Evolutionary conservation across 2,113 vertebrate species (phyloP), one percentile per base, ranked within the genome.

Genomic region (Lethenteron reissneri): DNA sequence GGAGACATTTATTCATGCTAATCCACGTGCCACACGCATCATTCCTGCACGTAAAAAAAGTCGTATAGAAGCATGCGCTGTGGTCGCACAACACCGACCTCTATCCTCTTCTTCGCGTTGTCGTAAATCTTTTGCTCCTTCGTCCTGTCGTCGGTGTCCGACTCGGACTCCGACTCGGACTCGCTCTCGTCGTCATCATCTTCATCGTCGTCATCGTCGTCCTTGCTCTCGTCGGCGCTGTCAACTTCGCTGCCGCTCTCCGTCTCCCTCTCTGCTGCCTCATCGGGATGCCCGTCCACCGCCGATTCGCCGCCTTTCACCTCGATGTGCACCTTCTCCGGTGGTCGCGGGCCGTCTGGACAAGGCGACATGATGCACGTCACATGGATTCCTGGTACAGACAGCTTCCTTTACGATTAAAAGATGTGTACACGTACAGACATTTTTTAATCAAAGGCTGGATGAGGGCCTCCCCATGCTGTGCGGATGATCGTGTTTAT

Each of bases 71-170:
- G 17, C 17, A 64, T 7, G 14, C 60, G 60, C 14, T 68, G n/a
- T 7, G 41, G 41, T 41, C 41, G 41, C 41, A 41, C 41, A 41
- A 5, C 41, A 41, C n/a, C 25, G 83, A 95, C 94, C 90, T 95
- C 91, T 21, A 99, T 94, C 74, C 91, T 87, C 76, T 83, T 83
- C 76, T 92, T 97, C 21, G 94, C 94, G 75, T 85, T 85, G 78
- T 99, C 89, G 10, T 99, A 99, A 19, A 85, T 82, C 2, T 78
- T 79, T 77, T 97, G 88, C 75, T 99, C 92, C 80, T 96, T 99
- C 58, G 83, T 88, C 72, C 85, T 82, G 5, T 88, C 88, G 2
- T 97, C 92, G 1, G 88, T 91, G 13, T 92, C 88, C 0, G 83
- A 88, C 57, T 87, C 88, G 0, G 86, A 91, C 75, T 89, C 92